Base-by-base conservation (phyloP, 2,113 vertebrate genomes). In the Manacus vitellinus region DNA sequence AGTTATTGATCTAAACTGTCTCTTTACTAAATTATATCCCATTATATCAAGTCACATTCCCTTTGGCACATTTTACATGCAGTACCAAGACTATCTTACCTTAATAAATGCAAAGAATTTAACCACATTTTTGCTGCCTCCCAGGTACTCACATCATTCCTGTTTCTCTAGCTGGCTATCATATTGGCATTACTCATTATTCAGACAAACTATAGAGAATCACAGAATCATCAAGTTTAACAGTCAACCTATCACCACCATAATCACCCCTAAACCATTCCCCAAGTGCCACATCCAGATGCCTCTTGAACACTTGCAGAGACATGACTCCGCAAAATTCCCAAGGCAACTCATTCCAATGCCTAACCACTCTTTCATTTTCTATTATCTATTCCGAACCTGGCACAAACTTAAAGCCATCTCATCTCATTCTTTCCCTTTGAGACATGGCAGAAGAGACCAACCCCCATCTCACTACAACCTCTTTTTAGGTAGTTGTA, bases 11-110 rank as follows among this genome's bases (percentile, higher is more conserved):
- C 81, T 85, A 79, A 95, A 85, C 43, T 70, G 28, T 55, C 51
- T 95, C 71, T 85, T 94, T 83, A 46, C 54, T 79, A 88, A 93
- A 96, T 85, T 88, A 89, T 71, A 94, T 39, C 30, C 46, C n/a
- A 31, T 83, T 95, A 91, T 18, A 86, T 35, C 31, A 37, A 85
- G 49, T 80, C 30, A 51, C 39, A 83, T 88, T 93, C 25, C 39
- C 73, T 89, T 80, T 51, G n/a, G 58, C 43, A 77, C 30, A 70
- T 85, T 68, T 88, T 85, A 88, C 35, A 30, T 39, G 44, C 24
- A 30, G 16, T n/a, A 79, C 13, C 44, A 31, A 70, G 61, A 41
- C 23, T 67, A 17, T 41, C 44, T 78, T 66, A 75, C 22, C 12
- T 30, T 70, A 68, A 85, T 47, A 70, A 68, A 20, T 35, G 47